A percentile compares a stretch with the other conserved stretches of the same genome.
Evolutionary conservation across 2,113 vertebrate genomes (phyloP).

Genomic region (Manacus vitellinus): DNA sequence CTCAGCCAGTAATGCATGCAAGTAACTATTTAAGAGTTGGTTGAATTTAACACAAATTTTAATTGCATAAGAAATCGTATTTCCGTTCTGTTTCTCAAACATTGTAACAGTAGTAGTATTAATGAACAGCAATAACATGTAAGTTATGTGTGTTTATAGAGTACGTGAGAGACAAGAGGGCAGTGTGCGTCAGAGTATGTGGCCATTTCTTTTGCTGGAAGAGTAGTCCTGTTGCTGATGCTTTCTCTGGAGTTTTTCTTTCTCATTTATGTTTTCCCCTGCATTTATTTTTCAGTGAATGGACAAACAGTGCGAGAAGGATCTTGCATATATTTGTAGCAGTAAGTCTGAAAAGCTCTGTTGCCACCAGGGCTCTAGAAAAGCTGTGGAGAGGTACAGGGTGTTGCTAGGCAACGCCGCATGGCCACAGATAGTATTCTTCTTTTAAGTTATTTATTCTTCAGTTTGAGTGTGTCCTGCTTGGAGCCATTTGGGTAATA

Average conservation of each 20-base stretch:
- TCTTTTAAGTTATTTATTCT: conserved; percentile 63
- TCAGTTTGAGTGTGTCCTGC: conserved; percentile 58
- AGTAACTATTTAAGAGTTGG: not conserved
- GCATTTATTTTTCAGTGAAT: conserved; percentile 1
- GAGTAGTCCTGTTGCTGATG: not conserved
- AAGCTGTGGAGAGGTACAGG: conserved; percentile 10
- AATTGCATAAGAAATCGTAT: not conserved
- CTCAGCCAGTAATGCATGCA: not conserved
- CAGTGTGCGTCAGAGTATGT: rapidly evolving
- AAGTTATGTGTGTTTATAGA: not conserved
- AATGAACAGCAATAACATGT: not conserved
- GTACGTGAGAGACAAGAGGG: not conserved
- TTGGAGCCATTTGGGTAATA: conserved; percentile 61
- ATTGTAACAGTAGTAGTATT: not conserved
- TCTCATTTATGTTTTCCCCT: conserved; percentile 2
- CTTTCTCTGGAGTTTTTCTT: conserved; percentile 6
- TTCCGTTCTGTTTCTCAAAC: not conserved
- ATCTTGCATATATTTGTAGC: conserved; percentile 39
- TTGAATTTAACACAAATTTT: not conserved
- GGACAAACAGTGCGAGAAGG: not conserved
- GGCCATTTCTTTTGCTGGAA: not conserved
- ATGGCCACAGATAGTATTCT: conserved; percentile 51
- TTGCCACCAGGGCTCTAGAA: conserved; percentile 28
- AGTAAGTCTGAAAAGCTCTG: conserved; percentile 27
- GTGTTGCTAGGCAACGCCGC: conserved; percentile 36